Evolutionary conservation across 2,113 vertebrate genomes (phyloP).

Genomic region (Paralichthys olivaceus): DNA sequence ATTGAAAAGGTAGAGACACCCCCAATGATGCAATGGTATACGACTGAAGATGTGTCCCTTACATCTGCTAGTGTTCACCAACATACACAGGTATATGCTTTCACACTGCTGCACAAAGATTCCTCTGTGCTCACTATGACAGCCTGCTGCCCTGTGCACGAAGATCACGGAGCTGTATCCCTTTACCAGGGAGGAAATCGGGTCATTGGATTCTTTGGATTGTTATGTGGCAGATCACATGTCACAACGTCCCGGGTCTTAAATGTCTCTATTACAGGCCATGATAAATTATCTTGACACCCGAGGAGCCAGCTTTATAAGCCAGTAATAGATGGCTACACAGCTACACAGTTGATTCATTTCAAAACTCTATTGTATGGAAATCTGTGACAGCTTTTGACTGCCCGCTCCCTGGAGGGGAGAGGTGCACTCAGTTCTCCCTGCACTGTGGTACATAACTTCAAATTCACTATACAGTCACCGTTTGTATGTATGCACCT

Average conservation of each 20-base stretch:
- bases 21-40: no score
- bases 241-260: constrained; percentile 59
- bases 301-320: constrained; percentile 48
- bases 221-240: constrained; percentile 64
- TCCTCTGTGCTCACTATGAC: constrained; percentile 9
- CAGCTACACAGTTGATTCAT: constrained; percentile 56
- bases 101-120: constrained; percentile 11
- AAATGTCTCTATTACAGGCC: constrained; percentile 57
- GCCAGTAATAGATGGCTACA: constrained; percentile 57
- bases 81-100: background rate
- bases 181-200: constrained; percentile 47
- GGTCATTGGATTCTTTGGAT: constrained; percentile 64
- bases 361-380: constrained; percentile 60
- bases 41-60: no score
- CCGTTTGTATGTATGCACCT: constrained; percentile 50
- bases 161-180: constrained; percentile 38
- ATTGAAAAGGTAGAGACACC: no score
- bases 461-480: constrained; percentile 50
- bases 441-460: constrained; percentile 24
- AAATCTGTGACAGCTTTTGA: constrained; percentile 62
- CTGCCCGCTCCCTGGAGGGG: constrained; percentile 38
- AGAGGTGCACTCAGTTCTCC: constrained; percentile 23
- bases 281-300: constrained; percentile 70
- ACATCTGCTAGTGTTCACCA: no score
- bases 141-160: background rate